A percentile compares a stretch with the other conserved stretches of the same genome.
These are phyloP conservation scores for Mesocentrotus franciscanus DNA, from an alignment of 53 echinoderm and acorn worm genomes.

Conservation along the genomic window DNA sequence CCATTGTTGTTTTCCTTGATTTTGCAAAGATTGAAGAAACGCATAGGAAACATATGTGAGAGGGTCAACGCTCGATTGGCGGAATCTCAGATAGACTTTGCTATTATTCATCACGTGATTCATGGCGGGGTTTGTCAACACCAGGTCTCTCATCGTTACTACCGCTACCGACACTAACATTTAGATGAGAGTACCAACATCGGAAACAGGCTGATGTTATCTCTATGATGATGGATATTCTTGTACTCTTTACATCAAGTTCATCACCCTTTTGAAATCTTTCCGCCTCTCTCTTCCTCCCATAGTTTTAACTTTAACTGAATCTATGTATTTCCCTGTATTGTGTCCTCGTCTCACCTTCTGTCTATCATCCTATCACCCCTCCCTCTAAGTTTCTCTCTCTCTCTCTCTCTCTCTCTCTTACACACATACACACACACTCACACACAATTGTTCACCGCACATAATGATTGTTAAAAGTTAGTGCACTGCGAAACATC, in stretches of 20 bases:
- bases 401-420: background rate
- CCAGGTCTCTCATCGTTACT: background rate
- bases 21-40: background rate
- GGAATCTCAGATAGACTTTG: background rate
- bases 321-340: background rate
- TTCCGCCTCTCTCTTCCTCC: background rate
- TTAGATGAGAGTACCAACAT: slow-evolving; percentile 36
- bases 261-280: slow-evolving; percentile 52
- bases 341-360: background rate
- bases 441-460: too few relatives aligned
- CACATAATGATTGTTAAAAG: too few relatives aligned
- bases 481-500: too few relatives aligned
- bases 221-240: background rate
- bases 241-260: slow-evolving; percentile 37
- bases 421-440: too few relatives aligned
- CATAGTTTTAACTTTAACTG: background rate
- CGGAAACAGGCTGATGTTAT: slow-evolving; percentile 31
- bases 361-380: background rate
- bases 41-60: background rate
- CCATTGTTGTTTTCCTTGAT: too few relatives aligned
- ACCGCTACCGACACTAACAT: slow-evolving; percentile 54
- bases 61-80: slow-evolving; percentile 12
- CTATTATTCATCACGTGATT: slow-evolving; percentile 30
- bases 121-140: slow-evolving; percentile 23
- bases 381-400: background rate